These are phyloP conservation scores for Mesodorylaimus sp. DNA, from an alignment of 2,888 invertebrate species.

Conservation along the genomic window DNA sequence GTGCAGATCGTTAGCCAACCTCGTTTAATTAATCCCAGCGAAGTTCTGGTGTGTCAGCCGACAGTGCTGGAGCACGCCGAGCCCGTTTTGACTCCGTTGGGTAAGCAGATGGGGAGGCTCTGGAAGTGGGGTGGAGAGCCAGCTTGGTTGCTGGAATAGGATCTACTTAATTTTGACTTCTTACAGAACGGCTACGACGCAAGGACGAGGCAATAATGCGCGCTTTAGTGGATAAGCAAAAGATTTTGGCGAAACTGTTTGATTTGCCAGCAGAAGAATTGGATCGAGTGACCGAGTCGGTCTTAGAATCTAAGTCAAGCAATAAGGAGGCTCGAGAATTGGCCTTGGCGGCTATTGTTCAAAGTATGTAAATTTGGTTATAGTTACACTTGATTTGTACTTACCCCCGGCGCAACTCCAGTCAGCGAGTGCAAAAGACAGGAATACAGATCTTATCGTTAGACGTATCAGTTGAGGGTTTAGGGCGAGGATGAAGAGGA, in stretches of 20 bases:
- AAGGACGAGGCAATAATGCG: slow-evolving; percentile 23
- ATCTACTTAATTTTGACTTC: slow-evolving; percentile 1
- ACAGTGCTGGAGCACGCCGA: slow-evolving; percentile 29
- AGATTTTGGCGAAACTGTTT: slow-evolving; percentile 22
- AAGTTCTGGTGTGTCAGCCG: slow-evolving; percentile 6
- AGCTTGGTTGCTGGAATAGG: too few relatives aligned
- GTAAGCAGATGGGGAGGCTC: slow-evolving; percentile 12
- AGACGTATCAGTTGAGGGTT: too few relatives aligned
- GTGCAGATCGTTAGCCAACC: slow-evolving; percentile 19
- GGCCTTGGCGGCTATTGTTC: slow-evolving; percentile 28
- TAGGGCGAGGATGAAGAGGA: too few relatives aligned
- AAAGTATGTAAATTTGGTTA: slow-evolving; percentile 11
- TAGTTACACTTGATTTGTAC: slow-evolving; percentile 5
- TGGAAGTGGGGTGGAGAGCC: not conserved
- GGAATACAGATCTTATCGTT: too few relatives aligned
- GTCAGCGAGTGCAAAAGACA: too few relatives aligned
- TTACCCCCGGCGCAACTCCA: too few relatives aligned
- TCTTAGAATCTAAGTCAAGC: slow-evolving; percentile 2
- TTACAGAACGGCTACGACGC: slow-evolving; percentile 30
- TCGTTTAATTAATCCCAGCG: slow-evolving; percentile 8
- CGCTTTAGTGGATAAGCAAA: slow-evolving; percentile 21
- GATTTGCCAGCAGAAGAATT: slow-evolving; percentile 16
- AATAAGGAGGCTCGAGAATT: slow-evolving; percentile 16
- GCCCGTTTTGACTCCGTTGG: slow-evolving; percentile 30
- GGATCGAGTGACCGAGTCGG: slow-evolving; percentile 1